Evolutionary conservation across 2,797 vertebrate genomes (phyloP).

Genomic region (Halcyon smyrnensis): DNA sequence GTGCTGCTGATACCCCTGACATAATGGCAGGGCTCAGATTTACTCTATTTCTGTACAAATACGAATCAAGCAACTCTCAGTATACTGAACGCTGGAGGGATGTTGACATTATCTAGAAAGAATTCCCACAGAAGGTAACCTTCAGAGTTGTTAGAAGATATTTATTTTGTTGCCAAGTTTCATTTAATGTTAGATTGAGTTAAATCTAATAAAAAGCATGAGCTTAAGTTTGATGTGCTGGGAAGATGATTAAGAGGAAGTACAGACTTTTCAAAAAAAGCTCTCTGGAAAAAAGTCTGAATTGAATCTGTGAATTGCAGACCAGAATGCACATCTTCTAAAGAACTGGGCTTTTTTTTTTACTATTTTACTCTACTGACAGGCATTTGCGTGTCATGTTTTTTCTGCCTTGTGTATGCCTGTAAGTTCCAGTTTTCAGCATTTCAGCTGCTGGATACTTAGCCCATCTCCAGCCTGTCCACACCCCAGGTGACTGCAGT

Average conservation of each 20-base stretch:
- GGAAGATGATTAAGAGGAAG: slow-evolving; percentile 25
- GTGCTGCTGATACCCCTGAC: neutral
- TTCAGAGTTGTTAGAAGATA: slow-evolving; percentile 59
- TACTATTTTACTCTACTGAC: neutral
- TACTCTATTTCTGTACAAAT: neutral
- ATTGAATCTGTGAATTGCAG: neutral
- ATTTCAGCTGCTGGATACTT: neutral
- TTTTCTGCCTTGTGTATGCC: neutral
- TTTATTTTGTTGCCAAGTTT: slow-evolving; percentile 32
- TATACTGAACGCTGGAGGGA: slow-evolving; percentile 25
- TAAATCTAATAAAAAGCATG: slow-evolving; percentile 40
- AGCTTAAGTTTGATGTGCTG: slow-evolving; percentile 16
- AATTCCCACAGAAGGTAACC: slow-evolving; percentile 63
- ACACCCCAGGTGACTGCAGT: neutral
- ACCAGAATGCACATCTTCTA: neutral
- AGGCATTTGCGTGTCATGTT: neutral
- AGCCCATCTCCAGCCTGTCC: neutral
- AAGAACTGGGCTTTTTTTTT: neutral
- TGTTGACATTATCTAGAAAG: slow-evolving; percentile 63
- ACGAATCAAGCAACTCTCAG: slow-evolving; percentile 15
- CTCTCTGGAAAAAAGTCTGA: neutral
- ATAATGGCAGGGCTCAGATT: neutral
- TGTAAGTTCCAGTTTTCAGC: neutral
- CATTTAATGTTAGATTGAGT: slow-evolving; percentile 50
- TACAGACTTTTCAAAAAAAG: neutral